These are phyloP conservation scores for Danio albolineatus DNA, from an alignment of 2,797 vertebrate species.

Conservation along the genomic window DNA sequence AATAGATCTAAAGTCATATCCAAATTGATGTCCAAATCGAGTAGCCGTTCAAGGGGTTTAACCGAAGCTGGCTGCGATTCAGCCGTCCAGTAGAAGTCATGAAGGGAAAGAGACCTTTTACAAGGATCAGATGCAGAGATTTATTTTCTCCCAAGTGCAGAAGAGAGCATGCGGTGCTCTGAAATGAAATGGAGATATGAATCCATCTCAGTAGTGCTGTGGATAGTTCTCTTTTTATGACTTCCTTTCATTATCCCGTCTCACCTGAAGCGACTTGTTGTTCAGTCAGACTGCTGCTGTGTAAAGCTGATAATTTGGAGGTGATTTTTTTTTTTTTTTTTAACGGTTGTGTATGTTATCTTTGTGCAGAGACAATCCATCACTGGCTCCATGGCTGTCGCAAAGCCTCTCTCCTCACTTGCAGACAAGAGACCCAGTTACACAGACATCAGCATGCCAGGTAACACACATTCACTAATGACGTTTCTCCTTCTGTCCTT, in stretches of 20 bases:
- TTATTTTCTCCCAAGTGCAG: constrained; percentile 16
- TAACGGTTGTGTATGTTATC: constrained; percentile 60
- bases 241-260: neutral
- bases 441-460: constrained; percentile 84
- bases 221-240: constrained; percentile 7
- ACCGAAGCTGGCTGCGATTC: neutral
- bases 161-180: neutral
- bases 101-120: constrained; percentile 1
- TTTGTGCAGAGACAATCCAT: constrained; percentile 83
- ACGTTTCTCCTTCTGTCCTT: neutral
- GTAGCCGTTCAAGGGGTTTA: neutral
- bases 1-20: constrained; percentile 17
- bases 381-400: constrained; percentile 65
- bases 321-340: neutral
- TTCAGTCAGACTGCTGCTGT: neutral
- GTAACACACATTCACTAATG: constrained; percentile 61
- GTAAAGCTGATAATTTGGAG: neutral
- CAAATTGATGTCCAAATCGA: constrained; percentile 11
- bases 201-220: neutral
- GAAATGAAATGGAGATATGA: constrained; percentile 16
- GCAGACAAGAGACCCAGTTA: constrained; percentile 87
- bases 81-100: constrained; percentile 10
- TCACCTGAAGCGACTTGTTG: neutral
- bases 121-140: neutral
- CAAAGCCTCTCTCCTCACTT: constrained; percentile 82